Percentiles rank a stretch among this genome's conserved stretches.
phyloP scores from a whole-genome alignment of 1,140 invertebrate species.

The Lethocerus indicus region DNA sequence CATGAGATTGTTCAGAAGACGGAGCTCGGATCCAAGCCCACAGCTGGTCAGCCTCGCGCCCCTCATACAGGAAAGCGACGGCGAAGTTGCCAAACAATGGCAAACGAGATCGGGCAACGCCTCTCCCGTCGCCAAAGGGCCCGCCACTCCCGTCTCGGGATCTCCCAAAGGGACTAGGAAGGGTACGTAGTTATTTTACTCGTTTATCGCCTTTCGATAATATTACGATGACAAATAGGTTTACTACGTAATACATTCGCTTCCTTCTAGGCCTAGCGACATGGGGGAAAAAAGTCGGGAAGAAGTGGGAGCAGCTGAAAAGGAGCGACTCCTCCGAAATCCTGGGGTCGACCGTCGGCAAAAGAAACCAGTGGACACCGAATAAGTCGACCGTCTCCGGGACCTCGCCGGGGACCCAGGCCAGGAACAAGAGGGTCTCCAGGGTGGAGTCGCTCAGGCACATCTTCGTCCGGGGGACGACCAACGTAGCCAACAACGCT shows the following conservation, averaged over 20 bases:
- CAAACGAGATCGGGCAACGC: conserved; percentile 16
- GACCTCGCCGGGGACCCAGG: conserved; percentile 5
- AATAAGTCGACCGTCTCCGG: conserved; percentile 5
- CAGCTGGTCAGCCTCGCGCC: conserved; percentile 33
- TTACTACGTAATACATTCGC: neutral
- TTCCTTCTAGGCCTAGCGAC: conserved; percentile 33
- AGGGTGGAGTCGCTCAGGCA: conserved; percentile 37
- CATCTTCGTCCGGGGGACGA: conserved; percentile 24
- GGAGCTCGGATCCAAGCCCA: conserved; percentile 30
- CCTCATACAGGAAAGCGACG: conserved; percentile 25
- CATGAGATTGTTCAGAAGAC: conserved; percentile 34
- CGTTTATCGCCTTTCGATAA: conserved; percentile 33
- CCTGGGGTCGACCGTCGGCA: conserved; percentile 18
- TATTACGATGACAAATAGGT: conserved; percentile 8
- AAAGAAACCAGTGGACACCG: conserved; percentile 3
- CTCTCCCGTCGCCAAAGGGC: conserved; percentile 15
- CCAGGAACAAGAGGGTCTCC: conserved; percentile 29
- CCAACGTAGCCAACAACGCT: neutral
- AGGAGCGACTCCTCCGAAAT: conserved; percentile 37
- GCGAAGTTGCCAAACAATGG: conserved; percentile 9
- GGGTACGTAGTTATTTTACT: conserved; percentile 41
- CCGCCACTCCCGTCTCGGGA: conserved; percentile 17
- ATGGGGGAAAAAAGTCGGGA: conserved; percentile 44
- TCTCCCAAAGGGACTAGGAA: conserved; percentile 20
- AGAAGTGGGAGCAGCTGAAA: conserved; percentile 41